These are phyloP conservation scores for Scaptomyza graminum DNA, from an alignment of 1,140 invertebrate species.

Conservation along the genomic window DNA sequence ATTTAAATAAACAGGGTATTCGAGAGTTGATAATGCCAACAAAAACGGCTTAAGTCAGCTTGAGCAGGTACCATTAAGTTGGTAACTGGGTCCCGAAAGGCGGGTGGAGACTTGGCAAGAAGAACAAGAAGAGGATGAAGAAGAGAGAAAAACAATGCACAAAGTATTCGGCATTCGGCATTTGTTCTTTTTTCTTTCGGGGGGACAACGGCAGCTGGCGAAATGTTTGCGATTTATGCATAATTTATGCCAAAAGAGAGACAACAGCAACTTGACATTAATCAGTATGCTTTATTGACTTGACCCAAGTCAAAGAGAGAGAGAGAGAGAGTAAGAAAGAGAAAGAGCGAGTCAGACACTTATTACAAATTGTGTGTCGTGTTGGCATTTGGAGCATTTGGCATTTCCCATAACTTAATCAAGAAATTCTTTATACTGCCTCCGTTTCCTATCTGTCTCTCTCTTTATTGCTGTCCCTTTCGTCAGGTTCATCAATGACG, in stretches of 20 bases:
- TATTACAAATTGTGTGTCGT: constrained; percentile 31
- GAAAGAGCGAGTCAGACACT: constrained; percentile 26
- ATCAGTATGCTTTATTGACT: constrained; percentile 70
- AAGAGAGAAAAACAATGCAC: constrained; percentile 16
- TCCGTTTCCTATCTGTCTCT: background rate
- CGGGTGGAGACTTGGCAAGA: background rate
- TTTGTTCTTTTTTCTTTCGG: constrained; percentile 31
- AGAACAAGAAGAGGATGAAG: background rate
- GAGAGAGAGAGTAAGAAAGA: background rate
- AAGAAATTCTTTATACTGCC: constrained; percentile 67
- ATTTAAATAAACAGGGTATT: constrained; percentile 10
- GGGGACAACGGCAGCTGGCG: constrained; percentile 35
- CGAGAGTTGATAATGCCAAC: background rate
- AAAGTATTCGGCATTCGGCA: constrained; percentile 11
- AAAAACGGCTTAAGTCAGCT: constrained; percentile 67
- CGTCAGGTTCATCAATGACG: constrained; percentile 34
- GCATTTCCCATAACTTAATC: constrained; percentile 76
- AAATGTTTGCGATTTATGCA: constrained; percentile 59
- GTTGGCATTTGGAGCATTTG: constrained; percentile 15
- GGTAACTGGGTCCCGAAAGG: background rate
- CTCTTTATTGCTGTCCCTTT: background rate
- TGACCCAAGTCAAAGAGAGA: constrained; percentile 21
- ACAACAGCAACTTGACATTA: constrained; percentile 68
- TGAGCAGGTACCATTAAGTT: constrained; percentile 13
- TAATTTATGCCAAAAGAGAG: constrained; percentile 57